These are phyloP conservation scores for Pristionchus fissidentatus DNA, from an alignment of 2,888 invertebrate species.

Conservation along the genomic window DNA sequence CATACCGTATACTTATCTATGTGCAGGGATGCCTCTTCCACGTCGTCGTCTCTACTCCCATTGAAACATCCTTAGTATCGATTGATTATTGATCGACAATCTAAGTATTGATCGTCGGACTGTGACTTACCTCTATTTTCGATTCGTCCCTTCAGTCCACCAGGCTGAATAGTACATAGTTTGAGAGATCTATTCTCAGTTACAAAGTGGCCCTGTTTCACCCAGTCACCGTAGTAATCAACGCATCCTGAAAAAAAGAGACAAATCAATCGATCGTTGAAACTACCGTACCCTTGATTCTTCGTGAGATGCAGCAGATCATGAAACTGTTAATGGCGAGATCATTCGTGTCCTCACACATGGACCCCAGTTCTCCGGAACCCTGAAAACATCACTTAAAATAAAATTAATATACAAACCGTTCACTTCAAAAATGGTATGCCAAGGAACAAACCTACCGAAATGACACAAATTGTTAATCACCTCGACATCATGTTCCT, in stretches of 20 bases:
- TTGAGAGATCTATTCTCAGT: conserved; percentile 41
- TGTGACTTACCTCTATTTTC: conserved; percentile 38
- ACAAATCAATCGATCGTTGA: not conserved
- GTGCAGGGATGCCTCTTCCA: conserved; percentile 24
- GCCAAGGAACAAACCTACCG: not conserved
- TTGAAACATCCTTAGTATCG: conserved; percentile 45
- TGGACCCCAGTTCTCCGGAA: conserved; percentile 43
- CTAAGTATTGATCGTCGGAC: not conserved
- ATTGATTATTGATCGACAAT: not conserved
- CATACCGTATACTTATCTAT: conserved; percentile 49
- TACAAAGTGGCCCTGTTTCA: conserved; percentile 43
- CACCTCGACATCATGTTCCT: conserved; percentile 44
- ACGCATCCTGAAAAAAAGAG: conserved; percentile 33
- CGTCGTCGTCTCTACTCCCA: conserved; percentile 43
- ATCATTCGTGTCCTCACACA: conserved; percentile 46
- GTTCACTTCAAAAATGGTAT: no score
- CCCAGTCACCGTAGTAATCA: conserved; percentile 44
- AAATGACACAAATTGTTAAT: not conserved
- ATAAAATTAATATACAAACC: not conserved
- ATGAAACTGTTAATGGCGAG: conserved; percentile 44
- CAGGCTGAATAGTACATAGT: conserved; percentile 32
- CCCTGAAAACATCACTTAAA: not conserved
- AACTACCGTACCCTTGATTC: conserved; percentile 45
- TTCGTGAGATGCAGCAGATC: conserved; percentile 47
- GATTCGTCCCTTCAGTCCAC: conserved; percentile 46